Percentiles rank a stretch among this genome's conserved stretches.
Conservation (phyloP, 2,113 vertebrate genomes). For the Crotalus helleri region DNA sequence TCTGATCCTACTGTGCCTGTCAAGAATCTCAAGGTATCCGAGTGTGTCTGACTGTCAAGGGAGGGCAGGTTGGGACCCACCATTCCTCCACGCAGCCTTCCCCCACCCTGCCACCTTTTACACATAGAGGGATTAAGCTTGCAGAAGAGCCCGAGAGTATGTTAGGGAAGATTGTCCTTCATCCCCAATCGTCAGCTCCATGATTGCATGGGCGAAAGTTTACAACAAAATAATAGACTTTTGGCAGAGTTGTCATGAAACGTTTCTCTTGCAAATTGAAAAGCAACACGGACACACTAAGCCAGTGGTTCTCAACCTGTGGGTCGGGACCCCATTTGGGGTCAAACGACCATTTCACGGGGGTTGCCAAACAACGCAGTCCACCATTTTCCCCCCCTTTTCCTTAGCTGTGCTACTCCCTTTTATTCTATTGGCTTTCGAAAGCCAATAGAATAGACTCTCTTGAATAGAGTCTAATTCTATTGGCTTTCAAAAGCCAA, state of each 20-base stretch:
- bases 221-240: background rate
- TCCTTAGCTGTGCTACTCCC: too few species aligned
- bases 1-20: constrained; percentile 91
- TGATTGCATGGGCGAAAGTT: background rate
- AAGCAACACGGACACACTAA: background rate
- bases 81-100: background rate
- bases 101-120: background rate
- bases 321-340: too few species aligned
- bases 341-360: too few species aligned
- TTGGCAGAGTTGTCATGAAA: background rate
- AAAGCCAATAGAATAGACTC: too few species aligned
- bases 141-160: background rate
- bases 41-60: background rate
- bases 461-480: too few species aligned
- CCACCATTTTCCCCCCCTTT: too few species aligned
- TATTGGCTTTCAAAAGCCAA: too few species aligned
- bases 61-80: background rate
- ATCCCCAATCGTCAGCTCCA: background rate
- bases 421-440: too few species aligned
- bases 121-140: background rate
- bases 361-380: too few species aligned
- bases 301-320: background rate
- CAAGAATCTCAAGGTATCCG: constrained; percentile 89
- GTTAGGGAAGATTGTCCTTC: background rate
- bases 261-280: background rate